Base-by-base conservation (phyloP, 92 coral and sea anemone genomes). In the Nematostella vectensis region DNA sequence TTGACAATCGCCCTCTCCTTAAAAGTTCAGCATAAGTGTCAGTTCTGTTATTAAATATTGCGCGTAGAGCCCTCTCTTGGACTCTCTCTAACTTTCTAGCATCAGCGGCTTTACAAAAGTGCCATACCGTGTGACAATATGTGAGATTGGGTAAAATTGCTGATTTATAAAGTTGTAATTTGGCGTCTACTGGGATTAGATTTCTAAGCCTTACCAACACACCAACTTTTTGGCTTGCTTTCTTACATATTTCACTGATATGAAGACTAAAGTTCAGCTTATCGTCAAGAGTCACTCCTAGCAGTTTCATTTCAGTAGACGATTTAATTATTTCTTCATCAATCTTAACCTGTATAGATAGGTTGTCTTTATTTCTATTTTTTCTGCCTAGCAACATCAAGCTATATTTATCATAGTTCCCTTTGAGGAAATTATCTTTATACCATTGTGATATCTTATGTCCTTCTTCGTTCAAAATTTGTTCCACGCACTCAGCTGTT, bases 201-300 rank as follows among this genome's bases (percentile, higher is more conserved):
- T n/a, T 40, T 3, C 48, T 40, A 21, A 3, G 48, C 3, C 3
- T 40, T 21, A 40, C 19, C 19, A 40, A 21, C 19, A 40, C 48
- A 2, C 48, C 3, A 40, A 40, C 48, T 15, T 21, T 16, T 40
- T 40, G 48, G 19, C 3, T 40, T n/a, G n/a, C n/a, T 21, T 40
- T 40, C 19, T 1, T 40, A 21, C 3, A 40, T 1, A n/a, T n/a
- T n/a, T n/a, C n/a, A n/a, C n/a, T n/a, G n/a, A n/a, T n/a, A n/a
- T n/a, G n/a, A n/a, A n/a, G n/a, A n/a, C n/a, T n/a, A n/a, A n/a
- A n/a, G n/a, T n/a, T n/a, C n/a, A n/a, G 40, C 51, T 45, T 45
- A 31, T 51, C 47, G 30, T 74, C 80, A 16, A 65, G 17, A n/a
- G 52, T 57, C 27, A 52, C 76, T 31, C 82, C 82, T 1, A 76